Conservation (phyloP, 2,797 vertebrate genomes). For the Ceryle rudis region DNA sequence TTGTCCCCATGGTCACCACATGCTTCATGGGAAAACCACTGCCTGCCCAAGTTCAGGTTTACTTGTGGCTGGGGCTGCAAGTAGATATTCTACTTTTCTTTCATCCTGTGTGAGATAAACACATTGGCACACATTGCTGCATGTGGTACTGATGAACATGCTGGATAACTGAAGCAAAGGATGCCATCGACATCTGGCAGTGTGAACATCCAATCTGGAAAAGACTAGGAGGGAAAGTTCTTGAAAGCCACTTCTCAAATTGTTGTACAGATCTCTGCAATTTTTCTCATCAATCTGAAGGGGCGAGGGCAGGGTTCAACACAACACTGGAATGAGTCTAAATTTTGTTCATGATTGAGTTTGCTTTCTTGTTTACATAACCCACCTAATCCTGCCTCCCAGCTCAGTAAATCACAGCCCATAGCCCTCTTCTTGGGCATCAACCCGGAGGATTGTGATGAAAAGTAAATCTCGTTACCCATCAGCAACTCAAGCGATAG, state of each 20-base stretch:
- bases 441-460: background rate
- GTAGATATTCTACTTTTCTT: background rate
- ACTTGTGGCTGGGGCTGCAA: background rate
- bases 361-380: constrained; percentile 34
- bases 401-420: background rate
- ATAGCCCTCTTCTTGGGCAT: background rate
- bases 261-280: background rate
- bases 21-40: background rate
- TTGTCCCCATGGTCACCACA: accelerated
- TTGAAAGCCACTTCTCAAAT: background rate
- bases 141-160: background rate
- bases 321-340: background rate
- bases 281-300: background rate
- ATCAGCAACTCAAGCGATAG: background rate
- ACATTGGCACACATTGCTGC: background rate
- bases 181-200: background rate
- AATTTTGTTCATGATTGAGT: background rate
- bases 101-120: background rate
- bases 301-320: background rate
- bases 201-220: background rate
- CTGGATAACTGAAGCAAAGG: background rate
- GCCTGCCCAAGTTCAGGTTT: background rate
- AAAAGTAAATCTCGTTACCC: constrained; percentile 40
- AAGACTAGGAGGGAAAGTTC: background rate
- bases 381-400: background rate